Conservation (phyloP, 2,797 vertebrate genomes). For the Perodicticus potto region DNA sequence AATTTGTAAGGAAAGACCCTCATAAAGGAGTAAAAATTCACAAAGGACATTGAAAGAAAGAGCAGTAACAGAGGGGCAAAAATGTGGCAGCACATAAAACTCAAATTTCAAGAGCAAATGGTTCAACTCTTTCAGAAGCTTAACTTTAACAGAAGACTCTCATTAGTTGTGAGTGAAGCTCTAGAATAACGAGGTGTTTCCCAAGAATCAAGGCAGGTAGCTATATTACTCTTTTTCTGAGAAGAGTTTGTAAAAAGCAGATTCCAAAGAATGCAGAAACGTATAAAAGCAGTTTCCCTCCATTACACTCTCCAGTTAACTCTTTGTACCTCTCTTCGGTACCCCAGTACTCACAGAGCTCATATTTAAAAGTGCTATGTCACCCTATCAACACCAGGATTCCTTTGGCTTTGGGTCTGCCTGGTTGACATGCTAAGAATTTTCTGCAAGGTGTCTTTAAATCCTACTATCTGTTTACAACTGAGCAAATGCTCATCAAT, state of each 20-base stretch:
- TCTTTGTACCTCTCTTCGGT: background rate
- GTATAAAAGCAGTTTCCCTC: accelerated
- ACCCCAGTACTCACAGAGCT: background rate
- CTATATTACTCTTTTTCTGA: background rate
- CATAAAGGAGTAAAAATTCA: background rate
- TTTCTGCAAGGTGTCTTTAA: background rate
- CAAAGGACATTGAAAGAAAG: background rate
- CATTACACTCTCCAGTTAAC: background rate
- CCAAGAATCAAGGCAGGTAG: background rate
- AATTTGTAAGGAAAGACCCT: background rate
- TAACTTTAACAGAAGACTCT: background rate
- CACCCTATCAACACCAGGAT: background rate
- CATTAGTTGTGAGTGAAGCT: background rate
- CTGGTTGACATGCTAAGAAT: background rate
- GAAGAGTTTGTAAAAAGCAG: background rate
- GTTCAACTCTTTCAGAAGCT: background rate
- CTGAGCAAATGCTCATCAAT: background rate
- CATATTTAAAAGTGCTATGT: no score
- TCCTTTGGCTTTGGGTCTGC: background rate
- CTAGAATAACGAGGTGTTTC: background rate
- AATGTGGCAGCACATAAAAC: background rate
- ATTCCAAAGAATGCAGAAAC: background rate
- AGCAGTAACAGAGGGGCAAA: background rate
- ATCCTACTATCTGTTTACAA: background rate
- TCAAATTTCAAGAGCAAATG: background rate